Conservation (phyloP, 2,888 invertebrate genomes). For the Chymomyza caudatula region DNA sequence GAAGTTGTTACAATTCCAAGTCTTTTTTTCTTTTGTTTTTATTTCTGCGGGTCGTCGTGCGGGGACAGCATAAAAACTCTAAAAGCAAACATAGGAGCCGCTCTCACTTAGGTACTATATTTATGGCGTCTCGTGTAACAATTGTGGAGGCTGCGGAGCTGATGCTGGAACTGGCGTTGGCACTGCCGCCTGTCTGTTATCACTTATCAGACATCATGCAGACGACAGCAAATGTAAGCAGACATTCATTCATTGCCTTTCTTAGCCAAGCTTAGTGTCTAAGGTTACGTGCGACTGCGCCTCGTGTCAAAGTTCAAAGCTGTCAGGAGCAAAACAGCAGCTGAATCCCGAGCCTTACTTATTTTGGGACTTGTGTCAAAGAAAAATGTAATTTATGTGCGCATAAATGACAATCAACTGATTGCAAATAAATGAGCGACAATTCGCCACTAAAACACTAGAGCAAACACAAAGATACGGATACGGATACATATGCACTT, state of each 20-base stretch:
- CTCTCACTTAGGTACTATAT: neutral
- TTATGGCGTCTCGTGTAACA: neutral
- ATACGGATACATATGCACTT: too few relatives aligned
- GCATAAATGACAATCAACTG: constrained; percentile 15
- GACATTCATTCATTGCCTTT: constrained; percentile 34
- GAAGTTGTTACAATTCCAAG: neutral
- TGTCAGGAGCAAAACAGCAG: neutral
- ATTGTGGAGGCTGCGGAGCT: neutral
- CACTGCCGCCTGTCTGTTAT: constrained; percentile 27
- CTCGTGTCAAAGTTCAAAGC: neutral
- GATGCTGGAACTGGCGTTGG: neutral
- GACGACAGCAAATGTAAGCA: constrained; percentile 43
- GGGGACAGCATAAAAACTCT: too few relatives aligned
- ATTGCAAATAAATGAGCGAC: constrained; percentile 19
- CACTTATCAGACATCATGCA: constrained; percentile 57
- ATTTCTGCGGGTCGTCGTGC: neutral
- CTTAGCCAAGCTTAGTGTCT: constrained; percentile 16
- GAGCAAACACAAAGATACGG: neutral
- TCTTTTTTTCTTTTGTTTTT: neutral
- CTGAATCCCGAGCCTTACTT: neutral
- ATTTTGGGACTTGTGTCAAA: constrained; percentile 14
- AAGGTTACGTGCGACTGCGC: constrained; percentile 7
- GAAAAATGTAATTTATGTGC: constrained; percentile 19
- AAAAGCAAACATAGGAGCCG: neutral
- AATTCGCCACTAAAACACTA: neutral